Percentiles rank a stretch among this genome's conserved stretches.
Conservation (phyloP, 1,140 invertebrate genomes). For the Drosophila nigromelanica region DNA sequence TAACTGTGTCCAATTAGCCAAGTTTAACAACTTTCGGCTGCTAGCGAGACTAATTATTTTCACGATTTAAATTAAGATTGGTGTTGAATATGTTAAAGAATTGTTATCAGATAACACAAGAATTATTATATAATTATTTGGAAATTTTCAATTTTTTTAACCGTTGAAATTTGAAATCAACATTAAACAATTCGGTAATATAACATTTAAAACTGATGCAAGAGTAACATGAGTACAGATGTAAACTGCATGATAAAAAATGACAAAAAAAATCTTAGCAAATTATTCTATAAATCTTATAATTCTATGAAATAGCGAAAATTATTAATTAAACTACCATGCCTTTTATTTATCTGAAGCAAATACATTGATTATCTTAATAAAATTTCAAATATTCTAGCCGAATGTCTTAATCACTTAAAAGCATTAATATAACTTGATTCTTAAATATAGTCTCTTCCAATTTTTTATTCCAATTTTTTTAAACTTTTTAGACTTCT, state of each 20-base stretch:
- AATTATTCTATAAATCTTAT: too few relatives aligned
- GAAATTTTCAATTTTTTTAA: neutral
- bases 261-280: too few relatives aligned
- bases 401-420: neutral
- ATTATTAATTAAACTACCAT: too few relatives aligned
- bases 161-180: too few relatives aligned
- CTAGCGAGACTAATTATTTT: slow-evolving; percentile 8
- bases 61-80: slow-evolving; percentile 8
- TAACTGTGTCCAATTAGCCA: slow-evolving; percentile 55
- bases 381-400: neutral
- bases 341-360: too few relatives aligned
- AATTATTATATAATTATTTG: neutral
- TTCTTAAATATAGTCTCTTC: too few relatives aligned
- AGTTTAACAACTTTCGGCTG: neutral
- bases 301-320: too few relatives aligned
- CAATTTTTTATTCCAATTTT: too few relatives aligned
- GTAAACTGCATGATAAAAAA: too few relatives aligned
- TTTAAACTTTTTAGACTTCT: too few relatives aligned
- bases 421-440: neutral
- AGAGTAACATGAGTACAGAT: neutral
- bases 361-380: too few relatives aligned
- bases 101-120: neutral
- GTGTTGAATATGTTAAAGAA: neutral
- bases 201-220: neutral
- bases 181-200: too few relatives aligned